phyloP scores from a whole-genome alignment of 2,888 invertebrate species.

The Lepidochrysops patricia region DNA sequence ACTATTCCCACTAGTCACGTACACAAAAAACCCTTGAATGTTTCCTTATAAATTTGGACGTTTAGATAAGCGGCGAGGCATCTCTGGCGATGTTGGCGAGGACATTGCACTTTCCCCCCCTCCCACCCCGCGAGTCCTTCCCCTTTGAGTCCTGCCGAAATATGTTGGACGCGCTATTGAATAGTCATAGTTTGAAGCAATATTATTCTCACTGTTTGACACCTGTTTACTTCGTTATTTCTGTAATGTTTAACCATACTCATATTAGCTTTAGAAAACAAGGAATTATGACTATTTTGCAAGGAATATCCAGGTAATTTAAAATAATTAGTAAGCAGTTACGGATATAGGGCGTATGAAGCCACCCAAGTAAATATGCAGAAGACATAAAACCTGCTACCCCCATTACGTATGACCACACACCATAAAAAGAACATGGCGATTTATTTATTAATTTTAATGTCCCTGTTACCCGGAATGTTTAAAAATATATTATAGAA shows the following conservation, averaged over 20 bases:
- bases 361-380: slow-evolving; percentile 5
- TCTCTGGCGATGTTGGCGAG: slow-evolving; percentile 65
- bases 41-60: slow-evolving; percentile 45
- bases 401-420: not conserved
- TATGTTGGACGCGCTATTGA: slow-evolving; percentile 48
- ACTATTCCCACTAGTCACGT: slow-evolving; percentile 22
- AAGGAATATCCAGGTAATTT: too few relatives aligned
- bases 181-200: not conserved
- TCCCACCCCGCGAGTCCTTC: slow-evolving; percentile 49
- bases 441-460: not conserved
- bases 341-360: not conserved
- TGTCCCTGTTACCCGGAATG: not conserved
- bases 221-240: not conserved
- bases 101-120: slow-evolving; percentile 68
- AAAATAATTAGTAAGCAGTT: too few relatives aligned
- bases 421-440: not conserved
- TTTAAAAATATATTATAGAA: not conserved
- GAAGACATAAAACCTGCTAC: not conserved
- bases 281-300: too few relatives aligned
- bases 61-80: slow-evolving; percentile 47
- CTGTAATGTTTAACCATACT: not conserved
- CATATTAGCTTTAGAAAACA: too few relatives aligned
- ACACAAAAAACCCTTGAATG: slow-evolving; percentile 30
- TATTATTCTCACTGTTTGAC: not conserved
- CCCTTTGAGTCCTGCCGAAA: slow-evolving; percentile 57